These are phyloP conservation scores for Caenorhabditis angaria DNA, from an alignment of 2,888 invertebrate species.

Conservation along the genomic window DNA sequence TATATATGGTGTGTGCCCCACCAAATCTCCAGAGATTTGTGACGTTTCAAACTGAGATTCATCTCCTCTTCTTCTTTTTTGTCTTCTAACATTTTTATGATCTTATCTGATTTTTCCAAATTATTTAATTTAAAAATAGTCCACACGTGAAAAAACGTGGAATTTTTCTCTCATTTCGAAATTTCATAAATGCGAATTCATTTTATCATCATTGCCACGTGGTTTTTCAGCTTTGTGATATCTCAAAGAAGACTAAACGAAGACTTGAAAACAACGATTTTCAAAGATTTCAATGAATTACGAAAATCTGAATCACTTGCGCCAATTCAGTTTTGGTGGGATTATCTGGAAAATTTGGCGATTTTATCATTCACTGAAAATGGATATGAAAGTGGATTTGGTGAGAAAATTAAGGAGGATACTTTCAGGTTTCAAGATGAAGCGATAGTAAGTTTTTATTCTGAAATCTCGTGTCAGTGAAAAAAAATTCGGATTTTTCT, in stretches of 20 bases:
- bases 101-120: neutral
- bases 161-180: neutral
- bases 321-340: neutral
- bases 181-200: too few species aligned
- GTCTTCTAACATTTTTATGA: neutral
- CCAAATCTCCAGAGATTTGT: neutral
- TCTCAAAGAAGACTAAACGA: neutral
- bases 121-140: too few species aligned
- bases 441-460: neutral
- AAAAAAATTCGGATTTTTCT: too few species aligned
- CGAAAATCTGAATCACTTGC: neutral
- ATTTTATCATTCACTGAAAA: neutral
- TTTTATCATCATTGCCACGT: neutral
- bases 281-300: neutral
- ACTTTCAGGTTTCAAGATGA: neutral
- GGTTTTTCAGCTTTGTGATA: neutral
- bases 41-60: conserved; percentile 4
- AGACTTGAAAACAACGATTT: neutral
- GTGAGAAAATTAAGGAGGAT: neutral
- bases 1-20: too few species aligned
- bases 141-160: neutral
- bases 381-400: neutral
- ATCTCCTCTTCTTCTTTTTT: neutral
- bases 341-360: neutral
- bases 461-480: too few species aligned